phyloP scores from a whole-genome alignment of 2,113 vertebrate species.

The Mesoclemmys tuberculata region DNA sequence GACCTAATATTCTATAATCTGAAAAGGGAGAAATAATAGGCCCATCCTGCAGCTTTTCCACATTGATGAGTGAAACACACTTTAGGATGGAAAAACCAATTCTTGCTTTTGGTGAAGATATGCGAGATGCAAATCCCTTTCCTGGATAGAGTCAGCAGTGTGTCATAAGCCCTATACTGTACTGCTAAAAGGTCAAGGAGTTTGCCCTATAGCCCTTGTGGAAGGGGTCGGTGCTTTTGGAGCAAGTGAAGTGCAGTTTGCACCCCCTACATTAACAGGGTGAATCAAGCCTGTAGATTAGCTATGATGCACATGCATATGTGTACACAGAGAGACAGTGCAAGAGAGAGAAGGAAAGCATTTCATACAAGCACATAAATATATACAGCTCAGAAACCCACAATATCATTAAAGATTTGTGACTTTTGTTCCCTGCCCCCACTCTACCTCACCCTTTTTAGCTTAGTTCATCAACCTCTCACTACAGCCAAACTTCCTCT shows the following conservation, averaged over 20 bases:
- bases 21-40: not conserved
- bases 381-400: slow-evolving; percentile 1
- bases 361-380: not conserved
- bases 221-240: not conserved
- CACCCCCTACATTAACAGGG: not conserved
- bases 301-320: not conserved
- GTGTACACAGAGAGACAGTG: not conserved
- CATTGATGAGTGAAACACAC: not conserved
- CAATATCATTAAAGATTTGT: not conserved
- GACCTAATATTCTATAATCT: not conserved
- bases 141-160: not conserved
- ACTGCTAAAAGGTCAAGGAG: not conserved
- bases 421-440: not conserved
- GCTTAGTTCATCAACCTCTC: not conserved
- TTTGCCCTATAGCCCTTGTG: not conserved
- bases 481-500: not conserved
- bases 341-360: not conserved
- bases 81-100: not conserved
- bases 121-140: not conserved
- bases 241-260: not conserved
- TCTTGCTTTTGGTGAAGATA: not conserved
- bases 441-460: not conserved
- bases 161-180: not conserved
- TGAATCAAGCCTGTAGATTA: not conserved
- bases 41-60: not conserved